Evolutionary conservation across 1,140 invertebrate species (phyloP), one percentile per base, ranked within the genome.

Genomic region (Bombus sibiricus): DNA sequence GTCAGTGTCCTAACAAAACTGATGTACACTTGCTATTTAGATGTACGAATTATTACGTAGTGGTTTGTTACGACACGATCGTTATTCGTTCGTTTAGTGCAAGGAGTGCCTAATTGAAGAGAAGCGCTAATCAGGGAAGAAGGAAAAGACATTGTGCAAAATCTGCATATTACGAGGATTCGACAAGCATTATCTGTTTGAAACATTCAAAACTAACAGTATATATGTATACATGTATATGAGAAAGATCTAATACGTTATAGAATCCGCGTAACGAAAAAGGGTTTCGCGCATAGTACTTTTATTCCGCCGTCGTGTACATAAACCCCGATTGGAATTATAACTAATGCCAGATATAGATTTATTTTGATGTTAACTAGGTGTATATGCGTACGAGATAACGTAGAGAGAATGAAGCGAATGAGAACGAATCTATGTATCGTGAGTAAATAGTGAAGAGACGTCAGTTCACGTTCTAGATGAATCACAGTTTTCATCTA

Each of bases 331-430:
- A 91, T 91, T 87, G 86, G 89, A 92, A 91, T 89, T 93, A 91
- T 90, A 92, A 91, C 90, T 92, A 93, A 90, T 81, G 81, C 83
- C 75, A 88, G 91, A 93, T 93, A 95, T 94, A 95, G 94, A 95
- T 95, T 95, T 95, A 95, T 95, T 95, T 94, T 94, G 92, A 94
- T 94, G 95, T 95, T 95, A 94, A 95, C 95, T 95, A 95, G 94
- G 92, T 95, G 92, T 95, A 95, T 94, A 93, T 90, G 90, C 78
- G 89, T 76, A 86, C 12, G 41, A 72, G 43, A 73, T 13, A 66
- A 47, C 84, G 88, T 80, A 92, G 88, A 88, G 79, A 86, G 81
- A 91, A 83, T 78, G 81, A 88, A 86, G 75, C 68, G 53, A 64
- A 64, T 47, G n/a, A 3, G 71, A 73, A 22, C 12, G 62, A 69